These are phyloP conservation scores for Perdita meconis DNA, from an alignment of 2,888 invertebrate genomes.

Conservation along the genomic window DNA sequence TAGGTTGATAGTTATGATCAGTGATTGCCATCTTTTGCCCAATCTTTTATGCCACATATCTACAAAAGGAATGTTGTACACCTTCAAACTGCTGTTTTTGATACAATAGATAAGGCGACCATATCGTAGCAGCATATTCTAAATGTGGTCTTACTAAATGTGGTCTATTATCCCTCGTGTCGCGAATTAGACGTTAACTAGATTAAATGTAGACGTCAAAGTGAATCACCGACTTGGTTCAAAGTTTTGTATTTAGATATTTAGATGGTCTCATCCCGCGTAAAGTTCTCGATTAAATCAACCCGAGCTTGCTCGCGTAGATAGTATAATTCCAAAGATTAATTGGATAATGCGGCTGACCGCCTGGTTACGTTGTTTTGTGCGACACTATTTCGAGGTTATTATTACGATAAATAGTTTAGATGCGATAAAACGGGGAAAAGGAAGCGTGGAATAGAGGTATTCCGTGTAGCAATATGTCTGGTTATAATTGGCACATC, in stretches of 20 bases:
- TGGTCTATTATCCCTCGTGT: neutral
- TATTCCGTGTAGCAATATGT: constrained; percentile 3
- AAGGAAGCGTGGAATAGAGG: neutral
- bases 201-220: constrained; percentile 1
- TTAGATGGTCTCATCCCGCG: no score
- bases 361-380: neutral
- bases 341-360: neutral
- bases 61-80: no score
- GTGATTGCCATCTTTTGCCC: no score
- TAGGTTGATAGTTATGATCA: no score
- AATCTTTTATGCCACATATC: no score
- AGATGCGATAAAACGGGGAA: neutral
- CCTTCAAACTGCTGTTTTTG: no score
- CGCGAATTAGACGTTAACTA: neutral
- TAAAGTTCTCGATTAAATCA: no score
- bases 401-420: constrained; percentile 8
- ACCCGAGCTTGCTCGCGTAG: neutral
- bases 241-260: neutral
- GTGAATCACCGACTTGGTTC: neutral
- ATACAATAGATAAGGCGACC: no score
- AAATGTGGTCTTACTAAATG: neutral
- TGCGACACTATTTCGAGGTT: constrained; percentile 14
- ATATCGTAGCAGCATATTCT: no score
- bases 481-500: constrained; percentile 9
- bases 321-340: constrained; percentile 23